Percentiles rank a stretch among this genome's conserved stretches.
These are phyloP conservation scores for Baccha elongata DNA, from an alignment of 2,888 invertebrate genomes.

Conservation along the genomic window DNA sequence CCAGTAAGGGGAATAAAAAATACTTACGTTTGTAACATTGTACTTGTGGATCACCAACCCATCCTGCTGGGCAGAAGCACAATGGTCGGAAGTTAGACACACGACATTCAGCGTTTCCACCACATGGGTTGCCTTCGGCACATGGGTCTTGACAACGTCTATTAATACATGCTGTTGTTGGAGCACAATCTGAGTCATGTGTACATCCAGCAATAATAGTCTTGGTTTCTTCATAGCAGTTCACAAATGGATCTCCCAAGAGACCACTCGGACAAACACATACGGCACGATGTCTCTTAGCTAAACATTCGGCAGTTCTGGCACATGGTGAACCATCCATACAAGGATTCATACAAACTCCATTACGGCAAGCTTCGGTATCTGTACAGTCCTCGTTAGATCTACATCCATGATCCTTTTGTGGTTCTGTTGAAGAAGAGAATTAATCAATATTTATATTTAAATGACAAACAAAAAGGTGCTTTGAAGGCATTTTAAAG, in stretches of 20 bases:
- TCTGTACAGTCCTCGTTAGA: conserved; percentile 88
- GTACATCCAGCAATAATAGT: conserved; percentile 87
- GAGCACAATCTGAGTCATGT: conserved; percentile 89
- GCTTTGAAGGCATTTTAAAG: background rate
- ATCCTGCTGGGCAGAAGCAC: conserved; percentile 92
- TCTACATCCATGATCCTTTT: conserved; percentile 86
- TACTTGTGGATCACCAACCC: conserved; percentile 93
- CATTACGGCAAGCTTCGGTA: conserved; percentile 88
- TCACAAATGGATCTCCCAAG: conserved; percentile 91
- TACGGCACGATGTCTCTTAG: conserved; percentile 88
- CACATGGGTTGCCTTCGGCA: conserved; percentile 89
- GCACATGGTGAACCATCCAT: conserved; percentile 88
- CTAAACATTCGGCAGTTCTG: conserved; percentile 89
- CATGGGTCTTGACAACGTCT: conserved; percentile 92
- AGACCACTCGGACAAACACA: conserved; percentile 90
- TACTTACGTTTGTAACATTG: conserved; percentile 93
- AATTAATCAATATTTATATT: background rate
- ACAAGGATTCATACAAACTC: conserved; percentile 91
- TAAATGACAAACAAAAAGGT: background rate
- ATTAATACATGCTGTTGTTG: conserved; percentile 90
- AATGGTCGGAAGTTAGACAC: conserved; percentile 90
- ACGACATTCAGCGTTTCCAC: conserved; percentile 90
- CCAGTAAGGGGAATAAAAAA: background rate
- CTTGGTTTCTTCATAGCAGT: conserved; percentile 84
- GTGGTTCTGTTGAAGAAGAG: conserved; percentile 76